Evolutionary conservation across 2,888 invertebrate genomes (phyloP).

Genomic region (Marasmarcha lunaedactyla): DNA sequence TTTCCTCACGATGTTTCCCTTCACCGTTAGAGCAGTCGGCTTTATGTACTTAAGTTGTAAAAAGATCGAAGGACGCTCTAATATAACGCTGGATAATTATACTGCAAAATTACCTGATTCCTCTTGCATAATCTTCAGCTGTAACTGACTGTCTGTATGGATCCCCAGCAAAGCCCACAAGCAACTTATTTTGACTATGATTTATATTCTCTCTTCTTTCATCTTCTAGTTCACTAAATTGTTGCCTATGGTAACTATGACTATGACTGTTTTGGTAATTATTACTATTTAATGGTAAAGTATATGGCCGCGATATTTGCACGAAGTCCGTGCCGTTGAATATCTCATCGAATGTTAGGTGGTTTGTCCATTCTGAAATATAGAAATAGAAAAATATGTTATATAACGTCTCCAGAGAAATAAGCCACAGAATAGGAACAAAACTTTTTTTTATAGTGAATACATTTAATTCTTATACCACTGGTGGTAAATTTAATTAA

Average conservation of each 20-base stretch:
- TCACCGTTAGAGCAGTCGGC: too few species aligned
- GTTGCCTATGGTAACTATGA: slow-evolving; percentile 6
- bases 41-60: too few species aligned
- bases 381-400: slow-evolving; percentile 16
- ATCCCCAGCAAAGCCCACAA: slow-evolving; percentile 51
- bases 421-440: too few species aligned
- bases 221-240: slow-evolving; percentile 10
- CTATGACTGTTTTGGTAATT: slow-evolving; percentile 11
- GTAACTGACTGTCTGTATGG: slow-evolving; percentile 53
- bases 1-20: too few species aligned
- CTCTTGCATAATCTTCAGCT: slow-evolving; percentile 42
- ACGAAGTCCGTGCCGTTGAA: slow-evolving; percentile 48
- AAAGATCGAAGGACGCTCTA: too few species aligned
- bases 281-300: slow-evolving; percentile 19
- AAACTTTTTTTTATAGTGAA: too few species aligned
- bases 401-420: too few species aligned
- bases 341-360: slow-evolving; percentile 42
- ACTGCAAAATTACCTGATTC: slow-evolving; percentile 37
- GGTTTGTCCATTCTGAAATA: slow-evolving; percentile 39
- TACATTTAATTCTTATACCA: too few species aligned
- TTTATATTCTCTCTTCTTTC: slow-evolving; percentile 9
- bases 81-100: too few species aligned
- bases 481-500: too few species aligned
- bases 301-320: slow-evolving; percentile 36
- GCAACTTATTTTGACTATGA: slow-evolving; percentile 22